Evolutionary conservation across 2,797 vertebrate genomes (phyloP).

Genomic region (Sparidentex hasta): DNA sequence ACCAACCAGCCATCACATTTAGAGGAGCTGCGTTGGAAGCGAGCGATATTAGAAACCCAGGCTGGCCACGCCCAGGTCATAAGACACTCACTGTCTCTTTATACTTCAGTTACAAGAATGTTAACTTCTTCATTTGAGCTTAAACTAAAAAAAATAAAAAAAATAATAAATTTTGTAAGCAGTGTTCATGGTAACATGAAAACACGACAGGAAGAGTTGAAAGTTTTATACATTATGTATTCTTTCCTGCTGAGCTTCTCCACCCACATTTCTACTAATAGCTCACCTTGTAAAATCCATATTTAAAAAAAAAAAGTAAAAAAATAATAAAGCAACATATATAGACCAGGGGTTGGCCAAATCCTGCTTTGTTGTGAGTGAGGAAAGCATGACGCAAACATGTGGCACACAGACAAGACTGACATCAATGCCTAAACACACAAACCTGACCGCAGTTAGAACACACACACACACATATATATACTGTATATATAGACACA

Average conservation of each 20-base stretch:
- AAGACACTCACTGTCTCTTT: conserved; percentile 38
- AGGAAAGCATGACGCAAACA: conserved; percentile 78
- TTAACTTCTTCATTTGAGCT: not conserved
- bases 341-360: conserved; percentile 77
- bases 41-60: conserved; percentile 78
- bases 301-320: not conserved
- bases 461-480: conserved; percentile 45
- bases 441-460: conserved; percentile 41
- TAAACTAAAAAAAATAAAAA: not conserved
- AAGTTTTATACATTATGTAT: not conserved
- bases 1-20: conserved; percentile 77
- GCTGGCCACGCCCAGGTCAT: conserved; percentile 84
- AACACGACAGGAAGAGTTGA: not conserved
- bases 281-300: not conserved
- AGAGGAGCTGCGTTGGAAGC: conserved; percentile 71
- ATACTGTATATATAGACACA: conserved; percentile 24
- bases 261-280: not conserved
- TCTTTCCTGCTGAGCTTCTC: conserved; percentile 9
- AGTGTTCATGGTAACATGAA: conserved; percentile 20
- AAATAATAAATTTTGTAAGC: not conserved
- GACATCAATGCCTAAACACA: conserved; percentile 50
- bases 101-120: not conserved
- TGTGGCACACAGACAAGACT: conserved; percentile 60
- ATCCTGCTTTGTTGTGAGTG: conserved; percentile 73
- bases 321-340: conserved; percentile 4